Base-by-base conservation (phyloP, 2,888 invertebrate species). In the Lasioglossum calceatum region DNA sequence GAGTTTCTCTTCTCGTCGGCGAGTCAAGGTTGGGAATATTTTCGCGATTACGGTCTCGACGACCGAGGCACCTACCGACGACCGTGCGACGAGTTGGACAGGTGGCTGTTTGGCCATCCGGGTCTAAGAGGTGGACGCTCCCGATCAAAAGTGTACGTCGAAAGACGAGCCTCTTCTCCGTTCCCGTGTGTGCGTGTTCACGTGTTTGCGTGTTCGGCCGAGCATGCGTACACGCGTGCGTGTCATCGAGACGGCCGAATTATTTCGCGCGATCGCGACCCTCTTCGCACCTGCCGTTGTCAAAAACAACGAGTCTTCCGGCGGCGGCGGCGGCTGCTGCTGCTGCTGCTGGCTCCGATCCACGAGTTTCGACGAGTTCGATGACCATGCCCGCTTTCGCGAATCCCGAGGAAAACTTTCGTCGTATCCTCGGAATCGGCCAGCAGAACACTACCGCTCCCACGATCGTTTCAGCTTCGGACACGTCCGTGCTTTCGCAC, bases 231-330 rank as follows among this genome's bases (percentile, higher is more conserved):
- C 67, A 42, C 42, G 72, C 73, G 81, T 73, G 79, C 81, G 89
- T 87, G 89, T 89, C 91, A 89, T 87, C 86, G 90, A 85, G 82
- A 81, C 85, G 82, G 77, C 61, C 84, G 88, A 89, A 91, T 91
- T 84, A 91, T 91, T 88, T 85, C 81, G 81, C 83, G 85, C 79
- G 67, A 75, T 91, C 87, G 90, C 87, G 79, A 83, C 84, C 81
- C 74, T 82, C 79, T 85, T 90, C 75, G 87, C 90, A 90, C 90
- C 91, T 91, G 91, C 82, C 82, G 84, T 80, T 70, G 80, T 79
- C 85, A 67, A 77, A 79, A 72, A 77, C 74, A 77, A 42, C 73
- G n/a, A 79, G 73, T 58, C 44, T 36, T 47, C 67, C 16, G 77
- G 81, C 81, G 73, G 81, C 81, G 72, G 84, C 5, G 4, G 61